These are phyloP conservation scores for Porites divaricata DNA, from an alignment of 92 coral and sea anemone species.

Conservation along the genomic window DNA sequence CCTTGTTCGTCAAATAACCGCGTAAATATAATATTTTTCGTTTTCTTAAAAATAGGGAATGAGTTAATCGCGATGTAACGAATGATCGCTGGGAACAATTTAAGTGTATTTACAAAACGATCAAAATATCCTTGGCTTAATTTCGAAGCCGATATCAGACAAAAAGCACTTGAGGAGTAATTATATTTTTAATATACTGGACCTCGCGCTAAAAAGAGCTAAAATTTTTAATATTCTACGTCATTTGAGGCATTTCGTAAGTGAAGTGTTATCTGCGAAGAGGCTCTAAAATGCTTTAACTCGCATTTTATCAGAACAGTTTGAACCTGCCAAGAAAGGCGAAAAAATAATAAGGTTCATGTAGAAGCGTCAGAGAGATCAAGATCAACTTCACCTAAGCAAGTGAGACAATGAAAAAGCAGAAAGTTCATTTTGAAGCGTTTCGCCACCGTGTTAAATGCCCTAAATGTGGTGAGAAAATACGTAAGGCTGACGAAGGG, in stretches of 20 bases:
- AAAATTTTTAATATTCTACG: neutral
- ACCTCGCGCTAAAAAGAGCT: neutral
- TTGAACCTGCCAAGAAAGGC: no score
- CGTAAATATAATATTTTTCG: neutral
- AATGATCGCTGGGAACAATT: neutral
- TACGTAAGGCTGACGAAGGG: neutral
- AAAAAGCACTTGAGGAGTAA: neutral
- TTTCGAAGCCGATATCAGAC: neutral
- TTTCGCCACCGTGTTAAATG: neutral
- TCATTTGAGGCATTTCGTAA: neutral
- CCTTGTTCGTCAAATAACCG: no score
- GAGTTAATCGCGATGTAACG: neutral
- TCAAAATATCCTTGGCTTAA: neutral
- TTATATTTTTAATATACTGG: neutral
- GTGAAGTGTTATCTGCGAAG: neutral
- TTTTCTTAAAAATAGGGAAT: neutral
- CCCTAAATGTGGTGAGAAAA: neutral
- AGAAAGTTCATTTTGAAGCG: neutral
- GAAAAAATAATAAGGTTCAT: no score
- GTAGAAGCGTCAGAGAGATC: neutral
- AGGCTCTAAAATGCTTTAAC: no score
- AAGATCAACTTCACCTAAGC: neutral
- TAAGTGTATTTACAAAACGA: neutral
- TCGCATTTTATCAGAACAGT: no score
- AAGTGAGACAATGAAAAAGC: neutral